A percentile compares a stretch with the other conserved stretches of the same genome.
Conservation (phyloP, 2,888 invertebrate genomes). For the Bhutanitis thaidina region DNA sequence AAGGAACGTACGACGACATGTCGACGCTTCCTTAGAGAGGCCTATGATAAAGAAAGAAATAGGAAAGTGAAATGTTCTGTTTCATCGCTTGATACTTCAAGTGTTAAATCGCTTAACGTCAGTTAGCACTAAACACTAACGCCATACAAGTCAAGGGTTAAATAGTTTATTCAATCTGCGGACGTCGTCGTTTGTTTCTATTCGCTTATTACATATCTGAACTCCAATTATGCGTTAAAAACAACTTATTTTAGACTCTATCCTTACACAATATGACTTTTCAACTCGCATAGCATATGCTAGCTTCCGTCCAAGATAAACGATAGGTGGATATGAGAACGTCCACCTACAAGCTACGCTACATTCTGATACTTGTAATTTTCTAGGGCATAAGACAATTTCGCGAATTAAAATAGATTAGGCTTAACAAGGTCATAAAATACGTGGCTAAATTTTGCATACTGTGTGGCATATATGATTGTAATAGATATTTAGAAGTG, state of each 20-base stretch:
- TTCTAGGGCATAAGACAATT: constrained; percentile 35
- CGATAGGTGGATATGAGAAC: constrained; percentile 33
- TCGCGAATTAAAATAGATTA: constrained; percentile 31
- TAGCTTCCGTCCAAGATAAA: constrained; percentile 21
- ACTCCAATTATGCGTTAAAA: constrained; percentile 23
- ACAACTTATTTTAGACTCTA: constrained; percentile 38
- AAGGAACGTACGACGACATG: no score
- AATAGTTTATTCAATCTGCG: constrained; percentile 69
- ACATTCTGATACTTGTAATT: constrained; percentile 19
- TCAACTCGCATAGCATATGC: constrained; percentile 22
- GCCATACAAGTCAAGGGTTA: constrained; percentile 49
- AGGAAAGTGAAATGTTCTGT: no score
- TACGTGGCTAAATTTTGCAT: constrained; percentile 1
- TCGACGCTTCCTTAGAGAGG: no score
- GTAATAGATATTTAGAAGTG: no score
- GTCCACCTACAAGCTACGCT: constrained; percentile 22
- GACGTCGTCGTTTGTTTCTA: constrained; percentile 64
- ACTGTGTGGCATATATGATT: no score
- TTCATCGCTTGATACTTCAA: no score
- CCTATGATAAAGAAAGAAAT: no score
- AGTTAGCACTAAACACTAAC: constrained; percentile 2
- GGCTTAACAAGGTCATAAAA: constrained; percentile 12
- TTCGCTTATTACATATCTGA: constrained; percentile 41
- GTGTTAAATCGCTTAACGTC: no score
- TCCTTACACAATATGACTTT: constrained; percentile 30